Conservation (phyloP, 2,797 vertebrate species). For the Hydrophis major region DNA sequence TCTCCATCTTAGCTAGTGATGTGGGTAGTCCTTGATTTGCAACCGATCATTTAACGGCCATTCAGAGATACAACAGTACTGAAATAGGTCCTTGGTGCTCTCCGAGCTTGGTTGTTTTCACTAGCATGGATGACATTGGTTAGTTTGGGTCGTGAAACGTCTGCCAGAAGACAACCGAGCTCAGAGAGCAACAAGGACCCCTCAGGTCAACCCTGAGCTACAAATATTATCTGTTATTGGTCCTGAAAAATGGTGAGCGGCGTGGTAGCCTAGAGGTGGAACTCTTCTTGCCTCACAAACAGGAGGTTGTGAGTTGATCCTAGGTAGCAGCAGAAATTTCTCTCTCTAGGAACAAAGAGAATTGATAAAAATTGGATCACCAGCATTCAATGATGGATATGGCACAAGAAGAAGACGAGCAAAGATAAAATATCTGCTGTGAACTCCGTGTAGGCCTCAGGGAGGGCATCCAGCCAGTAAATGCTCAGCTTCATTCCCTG, state of each 20-base stretch:
- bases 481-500: background rate
- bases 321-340: background rate
- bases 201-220: background rate
- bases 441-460: background rate
- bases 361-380: no score
- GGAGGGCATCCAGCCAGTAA: background rate
- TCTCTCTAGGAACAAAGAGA: background rate
- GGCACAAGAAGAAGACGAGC: no score
- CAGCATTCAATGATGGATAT: no score
- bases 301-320: background rate
- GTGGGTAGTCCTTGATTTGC: background rate
- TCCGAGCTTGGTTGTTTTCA: background rate
- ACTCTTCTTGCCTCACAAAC: background rate
- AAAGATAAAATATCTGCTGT: background rate
- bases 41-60: background rate
- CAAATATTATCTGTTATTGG: background rate
- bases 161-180: background rate
- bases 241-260: background rate
- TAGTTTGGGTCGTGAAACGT: background rate
- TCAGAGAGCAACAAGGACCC: background rate
- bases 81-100: background rate
- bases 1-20: background rate
- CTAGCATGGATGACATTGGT: background rate
- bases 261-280: background rate
- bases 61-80: background rate